These are phyloP conservation scores for Cyprinodon tularosa DNA, from an alignment of 2,113 vertebrate species.

Conservation along the genomic window DNA sequence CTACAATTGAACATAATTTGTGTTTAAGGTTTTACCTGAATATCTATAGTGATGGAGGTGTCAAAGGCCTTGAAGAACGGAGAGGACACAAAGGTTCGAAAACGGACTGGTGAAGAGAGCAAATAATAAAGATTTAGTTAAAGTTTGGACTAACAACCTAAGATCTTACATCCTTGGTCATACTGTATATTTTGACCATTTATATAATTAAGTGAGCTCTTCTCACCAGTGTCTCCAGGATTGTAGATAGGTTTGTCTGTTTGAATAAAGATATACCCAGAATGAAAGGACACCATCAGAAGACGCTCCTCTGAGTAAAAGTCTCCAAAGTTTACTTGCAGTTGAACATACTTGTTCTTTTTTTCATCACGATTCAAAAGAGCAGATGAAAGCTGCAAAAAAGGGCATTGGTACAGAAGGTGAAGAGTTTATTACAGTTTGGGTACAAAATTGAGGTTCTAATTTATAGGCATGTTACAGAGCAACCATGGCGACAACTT, in stretches of 20 bases:
- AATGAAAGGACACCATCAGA: conserved; percentile 72
- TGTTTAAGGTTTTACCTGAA: conserved; percentile 60
- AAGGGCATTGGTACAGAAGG: background rate
- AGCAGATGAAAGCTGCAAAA: conserved; percentile 65
- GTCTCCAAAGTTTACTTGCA: conserved; percentile 61
- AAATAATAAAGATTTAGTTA: background rate
- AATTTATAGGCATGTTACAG: background rate
- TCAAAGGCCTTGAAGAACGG: conserved; percentile 62
- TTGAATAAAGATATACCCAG: conserved; percentile 81
- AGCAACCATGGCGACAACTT: background rate
- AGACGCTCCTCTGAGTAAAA: conserved; percentile 17
- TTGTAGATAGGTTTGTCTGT: conserved; percentile 82
- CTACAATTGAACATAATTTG: background rate
- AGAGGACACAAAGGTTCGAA: conserved; percentile 71
- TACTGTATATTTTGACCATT: background rate
- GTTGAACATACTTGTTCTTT: conserved; percentile 64
- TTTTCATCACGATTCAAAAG: conserved; percentile 43
- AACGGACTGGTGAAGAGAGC: conserved; percentile 55
- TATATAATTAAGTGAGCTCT: background rate
- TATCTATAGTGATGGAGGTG: conserved; percentile 62
- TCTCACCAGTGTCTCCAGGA: conserved; percentile 74
- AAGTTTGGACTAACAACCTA: background rate
- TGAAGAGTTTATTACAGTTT: background rate
- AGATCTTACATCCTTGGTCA: background rate
- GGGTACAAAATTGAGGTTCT: background rate